These are phyloP conservation scores for Nomia melanderi DNA, from an alignment of 1,140 invertebrate species.

Conservation along the genomic window DNA sequence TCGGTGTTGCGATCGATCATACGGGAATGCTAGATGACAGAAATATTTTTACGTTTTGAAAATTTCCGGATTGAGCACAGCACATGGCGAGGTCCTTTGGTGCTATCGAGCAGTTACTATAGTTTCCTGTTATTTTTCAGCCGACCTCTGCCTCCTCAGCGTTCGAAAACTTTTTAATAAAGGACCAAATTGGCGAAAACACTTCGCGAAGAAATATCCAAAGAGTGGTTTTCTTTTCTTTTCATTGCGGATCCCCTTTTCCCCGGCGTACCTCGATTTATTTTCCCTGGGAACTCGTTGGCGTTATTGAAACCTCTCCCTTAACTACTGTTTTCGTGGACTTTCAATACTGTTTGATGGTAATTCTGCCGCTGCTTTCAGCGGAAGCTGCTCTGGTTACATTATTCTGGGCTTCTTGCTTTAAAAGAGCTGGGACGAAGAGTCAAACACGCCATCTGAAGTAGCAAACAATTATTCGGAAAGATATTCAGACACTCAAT, in stretches of 20 bases:
- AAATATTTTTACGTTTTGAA: constrained; percentile 1
- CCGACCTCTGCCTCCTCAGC: neutral
- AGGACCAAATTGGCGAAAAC: constrained; percentile 43
- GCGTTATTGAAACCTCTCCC: constrained; percentile 19
- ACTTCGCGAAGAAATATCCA: constrained; percentile 40
- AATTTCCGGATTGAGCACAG: neutral
- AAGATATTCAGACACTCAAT: neutral
- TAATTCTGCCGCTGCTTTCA: neutral
- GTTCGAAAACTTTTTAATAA: constrained; percentile 45
- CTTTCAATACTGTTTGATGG: constrained; percentile 1
- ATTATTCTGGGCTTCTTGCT: neutral
- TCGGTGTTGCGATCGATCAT: too few relatives aligned
- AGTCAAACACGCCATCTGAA: neutral
- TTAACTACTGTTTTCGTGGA: neutral
- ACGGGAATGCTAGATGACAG: neutral
- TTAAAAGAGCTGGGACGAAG: neutral
- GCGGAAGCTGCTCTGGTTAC: neutral
- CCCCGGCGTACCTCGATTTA: constrained; percentile 4
- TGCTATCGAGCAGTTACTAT: constrained; percentile 16
- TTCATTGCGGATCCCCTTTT: neutral
- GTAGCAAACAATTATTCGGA: neutral
- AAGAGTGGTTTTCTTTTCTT: constrained; percentile 34
- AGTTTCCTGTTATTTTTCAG: constrained; percentile 17
- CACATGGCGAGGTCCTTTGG: neutral
- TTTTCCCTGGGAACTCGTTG: constrained; percentile 10